phyloP scores from a whole-genome alignment of 2,113 vertebrate species.

The Casuarius casuarius region DNA sequence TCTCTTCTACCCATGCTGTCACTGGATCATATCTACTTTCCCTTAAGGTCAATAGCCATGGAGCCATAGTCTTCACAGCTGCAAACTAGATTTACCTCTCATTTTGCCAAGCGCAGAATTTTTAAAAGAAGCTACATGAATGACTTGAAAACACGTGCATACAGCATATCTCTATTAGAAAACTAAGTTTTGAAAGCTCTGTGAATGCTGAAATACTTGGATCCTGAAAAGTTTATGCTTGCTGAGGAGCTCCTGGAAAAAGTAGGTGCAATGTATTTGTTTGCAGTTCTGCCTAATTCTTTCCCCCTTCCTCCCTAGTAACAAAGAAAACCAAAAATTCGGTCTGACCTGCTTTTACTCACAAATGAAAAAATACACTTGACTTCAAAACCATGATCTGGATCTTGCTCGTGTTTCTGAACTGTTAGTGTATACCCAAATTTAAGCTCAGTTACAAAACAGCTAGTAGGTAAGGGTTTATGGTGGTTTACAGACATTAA shows the following conservation, averaged over 20 bases:
- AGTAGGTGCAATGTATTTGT: not conserved
- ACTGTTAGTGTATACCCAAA: not conserved
- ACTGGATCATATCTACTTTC: not conserved
- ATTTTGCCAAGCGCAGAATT: not conserved
- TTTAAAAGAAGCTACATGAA: not conserved
- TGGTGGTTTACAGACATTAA: conserved; percentile 34
- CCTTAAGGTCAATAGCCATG: conserved; percentile 6
- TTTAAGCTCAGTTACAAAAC: conserved; percentile 20
- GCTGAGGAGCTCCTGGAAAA: not conserved
- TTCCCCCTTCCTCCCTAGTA: not conserved
- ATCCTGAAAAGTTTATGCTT: not conserved
- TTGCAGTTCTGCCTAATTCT: not conserved
- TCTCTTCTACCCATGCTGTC: not conserved
- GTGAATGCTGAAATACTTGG: not conserved
- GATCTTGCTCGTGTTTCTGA: not conserved
- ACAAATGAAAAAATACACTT: not conserved
- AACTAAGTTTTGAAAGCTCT: not conserved
- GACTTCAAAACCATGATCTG: not conserved
- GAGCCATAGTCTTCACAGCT: not conserved
- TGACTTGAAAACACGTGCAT: not conserved
- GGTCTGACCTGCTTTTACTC: not conserved
- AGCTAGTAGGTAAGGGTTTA: not conserved
- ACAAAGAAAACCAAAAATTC: not conserved
- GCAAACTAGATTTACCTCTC: not conserved
- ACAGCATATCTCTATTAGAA: not conserved